Percentiles rank a stretch among this genome's conserved stretches.
phyloP scores from a whole-genome alignment of 1,140 invertebrate species.

The Hyles euphorbiae region DNA sequence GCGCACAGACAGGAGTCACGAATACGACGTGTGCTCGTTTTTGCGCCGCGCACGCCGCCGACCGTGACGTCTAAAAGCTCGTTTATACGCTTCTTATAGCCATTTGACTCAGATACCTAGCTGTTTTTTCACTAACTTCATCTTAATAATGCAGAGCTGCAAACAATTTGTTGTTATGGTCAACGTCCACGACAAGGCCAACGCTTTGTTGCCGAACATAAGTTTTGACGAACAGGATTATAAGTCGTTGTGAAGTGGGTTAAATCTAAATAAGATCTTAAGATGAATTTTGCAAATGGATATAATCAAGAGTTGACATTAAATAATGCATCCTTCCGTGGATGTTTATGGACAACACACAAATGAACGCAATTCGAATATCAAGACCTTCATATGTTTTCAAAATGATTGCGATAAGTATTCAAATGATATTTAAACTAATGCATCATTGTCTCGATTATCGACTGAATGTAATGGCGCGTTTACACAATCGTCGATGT shows the following conservation, averaged over 20 bases:
- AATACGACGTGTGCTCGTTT: slow-evolving; percentile 34
- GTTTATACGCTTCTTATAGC: slow-evolving; percentile 61
- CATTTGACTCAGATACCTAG: slow-evolving; percentile 46
- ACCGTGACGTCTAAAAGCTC: slow-evolving; percentile 68
- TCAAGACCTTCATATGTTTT: too few relatives aligned
- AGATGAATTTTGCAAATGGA: too few relatives aligned
- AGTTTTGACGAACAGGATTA: background rate
- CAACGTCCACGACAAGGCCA: slow-evolving; percentile 36
- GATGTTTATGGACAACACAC: too few relatives aligned
- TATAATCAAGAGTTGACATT: too few relatives aligned
- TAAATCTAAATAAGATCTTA: too few relatives aligned
- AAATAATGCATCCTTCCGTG: too few relatives aligned
- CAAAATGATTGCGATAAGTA: too few relatives aligned
- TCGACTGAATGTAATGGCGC: too few relatives aligned
- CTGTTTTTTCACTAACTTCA: slow-evolving; percentile 41
- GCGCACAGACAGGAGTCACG: slow-evolving; percentile 12
- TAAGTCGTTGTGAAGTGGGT: background rate
- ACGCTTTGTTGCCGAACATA: slow-evolving; percentile 18
- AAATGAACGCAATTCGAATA: too few relatives aligned
- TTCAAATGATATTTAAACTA: too few relatives aligned
- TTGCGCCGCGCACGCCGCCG: slow-evolving; percentile 42
- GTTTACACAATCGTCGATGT: too few relatives aligned
- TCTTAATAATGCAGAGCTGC: slow-evolving; percentile 41
- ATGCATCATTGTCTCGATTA: too few relatives aligned
- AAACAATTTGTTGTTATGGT: slow-evolving; percentile 33